Evolutionary conservation across 2,797 vertebrate genomes (phyloP), one percentile per base, ranked within the genome.

Genomic region (Hoplostethus mediterraneus): DNA sequence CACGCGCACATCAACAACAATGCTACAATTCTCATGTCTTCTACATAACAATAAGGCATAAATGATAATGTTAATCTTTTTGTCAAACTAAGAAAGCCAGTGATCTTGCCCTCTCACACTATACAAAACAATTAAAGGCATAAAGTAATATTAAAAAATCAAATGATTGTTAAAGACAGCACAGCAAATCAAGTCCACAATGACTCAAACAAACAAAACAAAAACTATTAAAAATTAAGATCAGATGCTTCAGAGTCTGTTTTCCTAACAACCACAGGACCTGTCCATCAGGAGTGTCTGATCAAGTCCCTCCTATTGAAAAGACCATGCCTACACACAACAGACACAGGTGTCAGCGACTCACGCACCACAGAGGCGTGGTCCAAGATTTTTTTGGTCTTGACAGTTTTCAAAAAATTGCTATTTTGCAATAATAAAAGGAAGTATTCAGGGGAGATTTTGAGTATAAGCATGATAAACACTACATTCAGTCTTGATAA

Each of bases 401-500:
- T 92, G 87, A 94, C 67, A 91, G 93, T 91, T 92, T 86, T 63
- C 49, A 81, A 94, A 28, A 90, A 90, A 92, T 91, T 91, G 87
- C 85, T 89, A 89, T 89, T 90, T 94, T 89, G 56, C 53, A 79
- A 81, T 71, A 74, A 87, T 69, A 93, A 95, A 94, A 84, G 85
- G 92, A 91, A 85, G 87, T 79, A 90, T 90, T 94, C 47, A 38
- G 33, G 90, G 88, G 83, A 75, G 69, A 52, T 80, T 84, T 81
- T 92, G 92, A 83, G 84, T 93, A 94, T 92, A 93, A 94, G 93
- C 83, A 94, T 93, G 92, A 94, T 89, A 93, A 95, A 94, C 93
- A 95, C 95, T 96, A 95, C 96, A 95, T 94, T 96, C 95, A 96
- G 88, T 94, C 89, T 93, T 91, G 89, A 92, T 96, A 95, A 94